These are phyloP conservation scores for Meda fulgida DNA, from an alignment of 2,797 vertebrate species.

Conservation along the genomic window DNA sequence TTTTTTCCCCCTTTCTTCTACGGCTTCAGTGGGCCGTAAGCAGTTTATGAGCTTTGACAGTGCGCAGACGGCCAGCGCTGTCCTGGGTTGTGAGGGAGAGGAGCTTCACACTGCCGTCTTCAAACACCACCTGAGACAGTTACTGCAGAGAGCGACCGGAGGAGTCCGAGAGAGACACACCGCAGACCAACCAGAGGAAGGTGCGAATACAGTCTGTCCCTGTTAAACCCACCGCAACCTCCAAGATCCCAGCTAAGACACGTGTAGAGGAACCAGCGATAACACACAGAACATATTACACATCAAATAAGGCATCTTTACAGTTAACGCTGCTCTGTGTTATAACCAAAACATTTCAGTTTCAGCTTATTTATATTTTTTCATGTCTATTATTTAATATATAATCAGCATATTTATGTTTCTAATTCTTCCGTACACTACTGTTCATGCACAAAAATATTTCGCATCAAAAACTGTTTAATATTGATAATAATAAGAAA, in stretches of 20 bases:
- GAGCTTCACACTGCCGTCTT: slow-evolving; percentile 90
- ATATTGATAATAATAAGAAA: background rate
- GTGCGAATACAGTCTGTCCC: slow-evolving; percentile 57
- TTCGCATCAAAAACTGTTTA: background rate
- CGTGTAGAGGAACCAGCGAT: background rate
- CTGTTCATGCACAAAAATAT: background rate
- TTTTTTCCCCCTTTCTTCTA: background rate
- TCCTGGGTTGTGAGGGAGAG: slow-evolving; percentile 90
- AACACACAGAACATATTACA: background rate
- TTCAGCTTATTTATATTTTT: background rate
- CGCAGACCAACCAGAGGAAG: slow-evolving; percentile 66
- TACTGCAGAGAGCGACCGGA: slow-evolving; percentile 84
- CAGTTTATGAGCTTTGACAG: slow-evolving; percentile 91
- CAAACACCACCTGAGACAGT: slow-evolving; percentile 91
- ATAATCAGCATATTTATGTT: background rate
- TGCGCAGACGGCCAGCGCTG: slow-evolving; percentile 80
- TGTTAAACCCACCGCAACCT: background rate
- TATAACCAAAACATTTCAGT: background rate
- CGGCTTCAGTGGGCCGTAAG: slow-evolving; percentile 86
- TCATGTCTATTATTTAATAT: background rate
- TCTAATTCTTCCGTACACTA: background rate
- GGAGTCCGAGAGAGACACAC: slow-evolving; percentile 65
- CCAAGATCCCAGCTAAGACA: too few species aligned
- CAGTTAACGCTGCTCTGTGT: too few species aligned
- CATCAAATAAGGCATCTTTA: too few species aligned